These are phyloP conservation scores for Hippocampus mohnikei DNA, from an alignment of 2,113 vertebrate species.

Conservation along the genomic window DNA sequence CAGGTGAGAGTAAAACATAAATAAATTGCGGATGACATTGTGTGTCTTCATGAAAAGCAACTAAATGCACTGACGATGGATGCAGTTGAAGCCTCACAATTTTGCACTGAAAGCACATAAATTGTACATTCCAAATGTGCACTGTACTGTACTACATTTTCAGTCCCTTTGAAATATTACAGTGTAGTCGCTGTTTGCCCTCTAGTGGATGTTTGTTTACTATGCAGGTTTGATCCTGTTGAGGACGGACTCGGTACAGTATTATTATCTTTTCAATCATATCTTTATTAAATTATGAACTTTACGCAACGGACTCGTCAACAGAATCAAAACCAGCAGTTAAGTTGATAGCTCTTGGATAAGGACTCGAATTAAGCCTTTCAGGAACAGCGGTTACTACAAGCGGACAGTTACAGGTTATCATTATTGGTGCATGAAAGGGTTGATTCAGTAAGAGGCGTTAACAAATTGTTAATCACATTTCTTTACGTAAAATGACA, in stretches of 20 bases:
- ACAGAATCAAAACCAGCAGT: not conserved
- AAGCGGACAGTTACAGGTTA: no score
- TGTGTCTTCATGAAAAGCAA: not conserved
- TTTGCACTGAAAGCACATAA: not conserved
- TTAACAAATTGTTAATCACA: no score
- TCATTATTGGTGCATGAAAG: no score
- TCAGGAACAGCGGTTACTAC: no score
- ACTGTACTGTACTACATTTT: not conserved
- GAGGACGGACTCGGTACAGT: not conserved
- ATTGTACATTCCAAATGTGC: not conserved
- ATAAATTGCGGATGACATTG: not conserved
- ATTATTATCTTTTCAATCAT: not conserved
- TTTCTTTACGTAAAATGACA: no score
- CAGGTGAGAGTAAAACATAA: not conserved
- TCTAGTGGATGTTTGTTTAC: slow-evolving; percentile 44
- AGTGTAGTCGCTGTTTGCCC: slow-evolving; percentile 38
- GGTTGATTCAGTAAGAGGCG: no score
- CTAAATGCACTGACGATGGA: not conserved
- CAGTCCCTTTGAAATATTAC: not conserved
- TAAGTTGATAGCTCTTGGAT: not conserved
- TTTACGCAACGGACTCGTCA: not conserved
- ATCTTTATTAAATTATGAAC: not conserved
- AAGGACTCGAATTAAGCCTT: not conserved
- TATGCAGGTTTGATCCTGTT: slow-evolving; percentile 6
- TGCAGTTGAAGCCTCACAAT: not conserved